Conservation (phyloP, 2,113 vertebrate genomes). For the Chamaea fasciata region DNA sequence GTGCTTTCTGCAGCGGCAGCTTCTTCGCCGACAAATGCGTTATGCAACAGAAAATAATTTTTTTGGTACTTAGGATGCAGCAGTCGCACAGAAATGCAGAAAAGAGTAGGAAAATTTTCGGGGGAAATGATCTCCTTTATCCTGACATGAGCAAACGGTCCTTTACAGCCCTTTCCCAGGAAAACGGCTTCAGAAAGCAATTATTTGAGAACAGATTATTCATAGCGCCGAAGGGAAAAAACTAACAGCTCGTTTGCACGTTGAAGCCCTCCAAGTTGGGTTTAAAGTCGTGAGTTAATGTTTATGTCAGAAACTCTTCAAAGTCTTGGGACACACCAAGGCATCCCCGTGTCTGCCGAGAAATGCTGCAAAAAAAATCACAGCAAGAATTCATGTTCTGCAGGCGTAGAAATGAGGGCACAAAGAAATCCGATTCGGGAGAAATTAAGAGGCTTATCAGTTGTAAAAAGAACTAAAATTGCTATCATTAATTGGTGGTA, state of each 20-base stretch:
- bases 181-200: neutral
- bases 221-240: neutral
- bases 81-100: neutral
- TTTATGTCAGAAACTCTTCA: neutral
- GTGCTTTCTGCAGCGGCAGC: neutral
- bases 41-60: neutral
- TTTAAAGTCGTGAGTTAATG: neutral
- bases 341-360: neutral
- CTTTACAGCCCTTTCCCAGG: neutral
- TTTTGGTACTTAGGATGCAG: neutral
- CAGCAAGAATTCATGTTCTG: neutral
- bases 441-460: neutral
- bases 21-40: accelerated
- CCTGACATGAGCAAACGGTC: accelerated
- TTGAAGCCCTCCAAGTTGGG: neutral
- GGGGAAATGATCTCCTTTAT: neutral
- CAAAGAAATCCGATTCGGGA: neutral
- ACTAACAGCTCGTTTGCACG: neutral
- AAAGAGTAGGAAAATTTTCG: neutral
- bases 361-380: neutral
- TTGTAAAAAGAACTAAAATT: neutral
- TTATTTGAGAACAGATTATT: neutral
- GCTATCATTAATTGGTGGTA: neutral
- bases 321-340: neutral
- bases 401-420: accelerated